Evolutionary conservation across 2,113 vertebrate species (phyloP), one percentile per base, ranked within the genome.

Genomic region (Engraulis encrasicolus): DNA sequence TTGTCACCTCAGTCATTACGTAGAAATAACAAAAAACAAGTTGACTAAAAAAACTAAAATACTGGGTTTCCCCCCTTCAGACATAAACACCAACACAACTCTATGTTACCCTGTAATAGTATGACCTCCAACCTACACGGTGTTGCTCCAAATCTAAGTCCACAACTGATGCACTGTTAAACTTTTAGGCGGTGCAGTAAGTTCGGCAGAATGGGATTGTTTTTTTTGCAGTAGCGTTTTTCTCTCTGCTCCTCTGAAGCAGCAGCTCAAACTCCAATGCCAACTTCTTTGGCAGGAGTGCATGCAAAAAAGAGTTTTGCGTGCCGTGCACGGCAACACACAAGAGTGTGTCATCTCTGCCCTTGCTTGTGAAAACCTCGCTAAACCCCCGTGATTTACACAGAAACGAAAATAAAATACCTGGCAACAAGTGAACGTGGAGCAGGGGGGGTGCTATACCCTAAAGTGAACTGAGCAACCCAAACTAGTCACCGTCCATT

Each of bases 321-420:
- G 14, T 74, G 66, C 66, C 15, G 4, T 9, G 9, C 40, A 45
- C 40, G 9, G 9, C 40, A 45, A 45, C 40, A 45, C 40, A 74
- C 27, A 34, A 31, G 31, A 27, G 66, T 74, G 58, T 31, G 66
- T 74, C 66, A 36, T 9, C 27, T 74, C 11, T 31, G 14, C 17
- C 66, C 31, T 71, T 2, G 66, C 66, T 74, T 34, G 66, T 74
- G 12, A 74, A 36, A 34, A 74, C 66, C 18, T 27, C 31, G n/a
- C 31, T 12, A 74, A 74, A 45, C 40, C 66, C 66, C 58, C 27
- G 31, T 74, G 31, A 74, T 34, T 74, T 31, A 15, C 14, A 27
- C 6, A 74, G 66, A 74, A 71, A 74, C 27, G 34, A 74, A 74
- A 74, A 74, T 36, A 74, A 74, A n/a, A 74, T 74, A 74, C 27